Conservation (phyloP, 2,888 invertebrate genomes). For the Chrysotoxum bicinctum region DNA sequence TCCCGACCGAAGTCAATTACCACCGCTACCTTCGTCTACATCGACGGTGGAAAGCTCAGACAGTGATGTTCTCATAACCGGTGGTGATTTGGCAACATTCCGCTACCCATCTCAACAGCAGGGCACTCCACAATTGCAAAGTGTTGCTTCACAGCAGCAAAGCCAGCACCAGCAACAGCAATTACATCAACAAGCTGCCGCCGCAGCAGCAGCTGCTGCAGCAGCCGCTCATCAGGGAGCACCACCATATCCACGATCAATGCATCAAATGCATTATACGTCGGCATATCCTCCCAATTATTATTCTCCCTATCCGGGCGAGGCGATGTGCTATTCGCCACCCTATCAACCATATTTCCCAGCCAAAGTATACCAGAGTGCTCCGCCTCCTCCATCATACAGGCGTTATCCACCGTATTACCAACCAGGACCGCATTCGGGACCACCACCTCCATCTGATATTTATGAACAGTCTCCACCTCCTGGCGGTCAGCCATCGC, state of each 20-base stretch:
- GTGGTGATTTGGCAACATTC: conserved; percentile 78
- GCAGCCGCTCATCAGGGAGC: conserved; percentile 78
- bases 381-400: conserved; percentile 80
- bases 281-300: conserved; percentile 81
- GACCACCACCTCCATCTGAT: conserved; percentile 77
- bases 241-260: conserved; percentile 80
- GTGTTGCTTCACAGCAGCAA: conserved; percentile 73
- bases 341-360: conserved; percentile 83
- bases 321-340: conserved; percentile 82
- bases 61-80: conserved; percentile 77
- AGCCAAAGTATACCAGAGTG: conserved; percentile 82
- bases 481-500: conserved; percentile 72
- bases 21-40: conserved; percentile 77
- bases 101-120: conserved; percentile 76
- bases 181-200: conserved; percentile 75
- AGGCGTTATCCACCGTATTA: conserved; percentile 77
- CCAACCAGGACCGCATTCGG: conserved; percentile 76
- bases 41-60: conserved; percentile 78
- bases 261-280: conserved; percentile 82
- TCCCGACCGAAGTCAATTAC: conserved; percentile 80
- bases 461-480: conserved; percentile 79
- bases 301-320: conserved; percentile 81
- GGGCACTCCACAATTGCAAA: conserved; percentile 71
- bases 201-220: conserved; percentile 78
- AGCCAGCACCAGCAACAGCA: conserved; percentile 78